A percentile compares a stretch with the other conserved stretches of the same genome.
These are phyloP conservation scores for Chrysolina americana DNA, from an alignment of 2,888 invertebrate genomes.

Conservation along the genomic window DNA sequence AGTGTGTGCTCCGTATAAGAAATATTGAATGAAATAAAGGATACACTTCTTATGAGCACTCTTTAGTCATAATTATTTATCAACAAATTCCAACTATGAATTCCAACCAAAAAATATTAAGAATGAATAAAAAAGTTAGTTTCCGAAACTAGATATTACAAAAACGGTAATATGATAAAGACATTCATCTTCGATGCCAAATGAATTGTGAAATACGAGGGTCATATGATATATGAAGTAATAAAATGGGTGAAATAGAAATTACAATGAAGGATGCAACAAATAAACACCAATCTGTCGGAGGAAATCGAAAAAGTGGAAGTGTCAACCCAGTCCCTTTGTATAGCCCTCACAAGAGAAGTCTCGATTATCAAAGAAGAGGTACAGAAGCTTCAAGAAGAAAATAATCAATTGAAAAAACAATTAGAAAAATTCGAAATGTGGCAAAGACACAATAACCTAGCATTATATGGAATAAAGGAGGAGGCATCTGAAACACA, in stretches of 20 bases:
- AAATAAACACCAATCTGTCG: neutral
- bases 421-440: neutral
- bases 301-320: no score
- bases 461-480: neutral
- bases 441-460: neutral
- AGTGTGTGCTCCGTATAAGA: no score
- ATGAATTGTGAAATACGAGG: neutral
- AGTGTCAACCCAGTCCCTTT: neutral
- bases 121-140: neutral
- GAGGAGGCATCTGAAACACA: neutral
- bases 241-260: neutral
- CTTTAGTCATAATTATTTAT: no score
- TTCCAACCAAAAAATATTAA: neutral
- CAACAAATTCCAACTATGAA: neutral
- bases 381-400: neutral
- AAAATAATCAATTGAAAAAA: neutral
- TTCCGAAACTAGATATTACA: neutral
- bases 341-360: neutral
- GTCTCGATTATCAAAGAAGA: neutral
- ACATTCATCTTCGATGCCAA: neutral
- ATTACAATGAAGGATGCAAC: neutral
- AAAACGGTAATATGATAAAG: neutral
- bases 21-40: no score
- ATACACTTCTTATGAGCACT: no score
- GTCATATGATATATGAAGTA: neutral